Base-by-base conservation (phyloP, 2,113 vertebrate species). In the Bucco capensis region DNA sequence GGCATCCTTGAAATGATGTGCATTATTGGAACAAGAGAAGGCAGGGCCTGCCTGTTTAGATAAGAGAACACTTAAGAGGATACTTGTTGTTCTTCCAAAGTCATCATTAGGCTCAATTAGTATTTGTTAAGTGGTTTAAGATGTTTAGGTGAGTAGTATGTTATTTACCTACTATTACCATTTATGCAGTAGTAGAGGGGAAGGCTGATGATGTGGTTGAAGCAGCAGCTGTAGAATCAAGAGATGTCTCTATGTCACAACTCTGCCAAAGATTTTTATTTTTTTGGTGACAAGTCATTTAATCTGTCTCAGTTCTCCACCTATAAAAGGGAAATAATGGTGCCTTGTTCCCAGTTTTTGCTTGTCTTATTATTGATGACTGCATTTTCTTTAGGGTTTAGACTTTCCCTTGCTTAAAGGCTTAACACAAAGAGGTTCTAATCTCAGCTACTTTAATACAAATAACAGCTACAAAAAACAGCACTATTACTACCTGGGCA, bases 401-500 rank as follows among this genome's bases (percentile, higher is more conserved):
- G 66, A 74, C 49, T 89, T 95, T 79, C 62, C 46, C 53, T 84
- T 88, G 44, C 78, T 95, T 95, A 92, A 95, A 92, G 78, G 90
- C 78, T 95, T 94, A 94, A 92, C 86, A 87, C 86, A 92, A 92
- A 93, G 47, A 93, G 86, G 89, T 90, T 81, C 81, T 95, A 89
- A 96, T 96, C 91, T 94, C 89, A 83, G 74, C 78, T 94, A 67
- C 89, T 89, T 90, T 95, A 90, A 84, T 90, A 89, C 74, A 93
- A 96, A 89, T 89, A 96, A 77, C 56, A 80, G 53, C 64, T 78
- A 58, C 83, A 75, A 86, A 92, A 95, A 79, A 38, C 37, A 84
- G 66, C 12, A 5, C 33, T 87, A 83, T 96, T 95, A 95, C 95
- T 93, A 95, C 84, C 95, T 93, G 95, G 91, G 92, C 94, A 96